phyloP scores from a whole-genome alignment of 2,797 vertebrate genomes.

The Gouania willdenowi region DNA sequence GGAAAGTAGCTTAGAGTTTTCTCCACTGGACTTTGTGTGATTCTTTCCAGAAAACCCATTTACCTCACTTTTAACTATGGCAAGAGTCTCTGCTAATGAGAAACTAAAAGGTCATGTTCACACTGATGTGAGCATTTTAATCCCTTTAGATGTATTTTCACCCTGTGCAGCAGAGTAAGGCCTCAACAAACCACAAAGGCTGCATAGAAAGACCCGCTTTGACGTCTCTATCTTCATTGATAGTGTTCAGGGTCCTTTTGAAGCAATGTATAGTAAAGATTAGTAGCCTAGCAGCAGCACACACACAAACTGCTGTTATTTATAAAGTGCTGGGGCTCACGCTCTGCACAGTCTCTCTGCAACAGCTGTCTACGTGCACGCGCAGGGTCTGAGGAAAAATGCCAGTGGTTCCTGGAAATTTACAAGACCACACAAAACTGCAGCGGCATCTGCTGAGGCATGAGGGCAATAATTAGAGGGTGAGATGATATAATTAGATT shows the following conservation, averaged over 20 bases:
- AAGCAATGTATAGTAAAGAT: constrained; percentile 26
- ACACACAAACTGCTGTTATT: constrained; percentile 37
- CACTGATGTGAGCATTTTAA: constrained; percentile 6
- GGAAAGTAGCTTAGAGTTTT: no score
- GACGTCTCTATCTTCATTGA: constrained; percentile 6
- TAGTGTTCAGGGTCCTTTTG: constrained; percentile 20
- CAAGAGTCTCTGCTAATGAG: constrained; percentile 3
- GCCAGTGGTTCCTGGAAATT: constrained; percentile 45
- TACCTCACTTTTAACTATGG: no score
- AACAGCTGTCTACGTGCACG: constrained; percentile 38
- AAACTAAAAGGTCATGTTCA: background rate
- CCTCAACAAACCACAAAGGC: no score
- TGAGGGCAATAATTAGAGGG: constrained; percentile 48
- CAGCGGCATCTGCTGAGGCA: constrained; percentile 31
- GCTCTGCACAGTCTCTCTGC: constrained; percentile 15
- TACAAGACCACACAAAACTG: constrained; percentile 44
- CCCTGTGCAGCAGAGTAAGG: no score
- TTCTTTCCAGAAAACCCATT: no score
- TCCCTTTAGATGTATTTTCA: no score
- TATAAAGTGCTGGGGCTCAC: background rate
- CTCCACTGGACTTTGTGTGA: no score
- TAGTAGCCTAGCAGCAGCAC: constrained; percentile 52
- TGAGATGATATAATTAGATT: constrained; percentile 48
- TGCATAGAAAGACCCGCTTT: constrained; percentile 1
- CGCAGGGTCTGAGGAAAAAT: constrained; percentile 29